A percentile compares a stretch with the other conserved stretches of the same genome.
Evolutionary conservation across 2,888 invertebrate genomes (phyloP).

Genomic region (Nysson spinosus): DNA sequence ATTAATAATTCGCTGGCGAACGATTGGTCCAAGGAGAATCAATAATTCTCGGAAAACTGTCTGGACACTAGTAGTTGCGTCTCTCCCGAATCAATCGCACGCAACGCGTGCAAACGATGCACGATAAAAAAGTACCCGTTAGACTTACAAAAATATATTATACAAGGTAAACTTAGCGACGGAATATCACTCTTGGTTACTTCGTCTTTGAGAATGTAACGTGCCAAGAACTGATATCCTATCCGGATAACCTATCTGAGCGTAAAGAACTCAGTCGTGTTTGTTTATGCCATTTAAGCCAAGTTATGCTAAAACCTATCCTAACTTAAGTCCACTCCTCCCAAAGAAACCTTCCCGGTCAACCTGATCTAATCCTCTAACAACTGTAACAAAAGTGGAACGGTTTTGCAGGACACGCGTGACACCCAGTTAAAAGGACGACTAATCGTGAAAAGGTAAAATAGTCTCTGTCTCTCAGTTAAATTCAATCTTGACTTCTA

Average conservation of each 20-base stretch:
- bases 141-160: conserved; percentile 60
- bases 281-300: neutral
- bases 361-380: conserved; percentile 38
- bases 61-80: neutral
- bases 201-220: neutral
- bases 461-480: conserved; percentile 33
- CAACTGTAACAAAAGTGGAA: conserved; percentile 53
- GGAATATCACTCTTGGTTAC: conserved; percentile 13
- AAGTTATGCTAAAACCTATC: conserved; percentile 29
- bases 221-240: conserved; percentile 6
- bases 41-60: too few relatives aligned
- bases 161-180: conserved; percentile 48
- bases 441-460: conserved; percentile 24
- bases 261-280: conserved; percentile 8
- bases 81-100: neutral
- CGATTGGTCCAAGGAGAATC: conserved; percentile 26
- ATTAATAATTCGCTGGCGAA: conserved; percentile 20
- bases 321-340: conserved; percentile 41
- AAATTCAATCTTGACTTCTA: conserved; percentile 18
- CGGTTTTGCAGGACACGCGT: conserved; percentile 43
- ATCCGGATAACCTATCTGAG: neutral
- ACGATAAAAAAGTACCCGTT: conserved; percentile 35
- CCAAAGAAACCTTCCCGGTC: conserved; percentile 25
- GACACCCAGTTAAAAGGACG: conserved; percentile 33
- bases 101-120: conserved; percentile 1